A percentile compares a stretch with the other conserved stretches of the same genome.
Evolutionary conservation across 2,797 vertebrate species (phyloP).

Genomic region (Sebastes umbrosus): DNA sequence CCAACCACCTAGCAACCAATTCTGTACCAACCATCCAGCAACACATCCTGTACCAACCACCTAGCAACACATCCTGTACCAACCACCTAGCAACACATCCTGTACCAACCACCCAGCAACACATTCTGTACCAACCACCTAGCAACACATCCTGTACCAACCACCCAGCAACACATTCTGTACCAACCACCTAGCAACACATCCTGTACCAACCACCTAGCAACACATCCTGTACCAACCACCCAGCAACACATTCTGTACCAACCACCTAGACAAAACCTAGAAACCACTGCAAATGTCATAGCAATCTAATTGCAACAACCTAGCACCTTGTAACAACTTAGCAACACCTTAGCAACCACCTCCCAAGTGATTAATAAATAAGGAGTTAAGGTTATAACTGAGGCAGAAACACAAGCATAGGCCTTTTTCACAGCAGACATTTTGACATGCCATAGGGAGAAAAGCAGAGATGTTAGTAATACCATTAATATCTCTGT

Average conservation of each 20-base stretch:
- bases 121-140: too few relatives aligned
- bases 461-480: not conserved
- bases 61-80: too few relatives aligned
- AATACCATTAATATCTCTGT: not conserved
- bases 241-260: too few relatives aligned
- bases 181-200: too few relatives aligned
- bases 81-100: rapidly evolving
- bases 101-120: too few relatives aligned
- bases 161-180: rapidly evolving
- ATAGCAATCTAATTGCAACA: not conserved
- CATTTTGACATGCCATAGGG: not conserved
- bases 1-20: too few relatives aligned
- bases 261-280: too few relatives aligned
- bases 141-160: too few relatives aligned
- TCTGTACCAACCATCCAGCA: rapidly evolving
- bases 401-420: not conserved
- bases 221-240: too few relatives aligned
- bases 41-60: too few relatives aligned
- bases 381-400: not conserved
- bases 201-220: too few relatives aligned
- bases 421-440: not conserved
- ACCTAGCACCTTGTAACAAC: not conserved
- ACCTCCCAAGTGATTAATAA: not conserved
- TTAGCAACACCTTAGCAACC: not conserved
- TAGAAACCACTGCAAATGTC: not conserved